Conservation (phyloP, 2,888 invertebrate species). For the Pyrrhosoma nymphula region DNA sequence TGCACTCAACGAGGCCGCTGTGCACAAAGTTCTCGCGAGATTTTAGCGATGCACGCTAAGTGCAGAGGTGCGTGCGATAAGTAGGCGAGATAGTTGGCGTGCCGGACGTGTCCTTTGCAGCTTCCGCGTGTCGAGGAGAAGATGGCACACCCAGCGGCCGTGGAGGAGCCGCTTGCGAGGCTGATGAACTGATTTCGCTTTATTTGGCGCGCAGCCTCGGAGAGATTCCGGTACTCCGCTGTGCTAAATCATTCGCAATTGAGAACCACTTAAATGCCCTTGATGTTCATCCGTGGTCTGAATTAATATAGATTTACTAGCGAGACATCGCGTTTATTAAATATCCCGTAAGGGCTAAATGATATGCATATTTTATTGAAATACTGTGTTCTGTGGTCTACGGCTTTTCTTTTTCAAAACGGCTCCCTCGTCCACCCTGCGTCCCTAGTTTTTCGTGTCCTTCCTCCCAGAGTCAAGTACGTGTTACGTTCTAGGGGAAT, state of each 20-base stretch:
- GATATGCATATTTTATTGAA: not conserved
- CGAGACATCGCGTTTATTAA: not conserved
- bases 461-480: too few species aligned
- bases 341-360: not conserved
- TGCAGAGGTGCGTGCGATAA: not conserved
- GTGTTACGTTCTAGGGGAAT: too few species aligned
- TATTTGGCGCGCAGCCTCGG: not conserved
- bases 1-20: not conserved
- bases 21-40: not conserved
- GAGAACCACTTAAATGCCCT: conserved; percentile 5
- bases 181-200: conserved; percentile 25
- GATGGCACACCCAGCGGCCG: not conserved
- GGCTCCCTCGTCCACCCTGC: too few species aligned
- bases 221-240: not conserved
- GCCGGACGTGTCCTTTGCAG: not conserved
- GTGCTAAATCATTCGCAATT: not conserved
- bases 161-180: not conserved
- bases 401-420: too few species aligned
- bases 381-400: not conserved
- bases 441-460: too few species aligned
- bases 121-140: not conserved
- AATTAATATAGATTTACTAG: not conserved
- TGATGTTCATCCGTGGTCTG: not conserved
- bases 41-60: not conserved
- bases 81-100: not conserved